Evolutionary conservation across 1,140 invertebrate genomes (phyloP), one percentile per base, ranked within the genome.

Genomic region (Drosophila virilis): DNA sequence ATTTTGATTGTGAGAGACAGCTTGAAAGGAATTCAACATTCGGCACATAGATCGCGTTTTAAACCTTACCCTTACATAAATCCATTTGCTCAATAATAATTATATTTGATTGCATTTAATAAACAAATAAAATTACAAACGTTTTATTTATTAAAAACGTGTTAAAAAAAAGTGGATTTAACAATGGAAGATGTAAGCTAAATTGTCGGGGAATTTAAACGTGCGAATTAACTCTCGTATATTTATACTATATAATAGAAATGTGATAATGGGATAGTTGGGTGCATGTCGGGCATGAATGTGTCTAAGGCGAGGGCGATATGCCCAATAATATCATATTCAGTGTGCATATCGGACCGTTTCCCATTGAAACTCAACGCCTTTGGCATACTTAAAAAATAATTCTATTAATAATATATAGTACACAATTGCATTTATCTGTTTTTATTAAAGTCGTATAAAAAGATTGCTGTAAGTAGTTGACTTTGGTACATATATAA

Each of bases 91-190:
- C 32, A 28, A 48, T 8, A 38, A 52, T 40, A 15, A 64, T 61
- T 74, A 42, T 57, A 46, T 86, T 74, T 78, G 65, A 81, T 86
- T 85, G 40, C 32, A 50, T 65, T 74, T 71, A 38, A 61, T 54
- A 66, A 45, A 43, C 43, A 60, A 76, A 72, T 67, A 38, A 52
- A 76, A 79, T 67, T 61, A 35, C 28, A 1, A 57, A 61, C 68
- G 77, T 54, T 78, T 67, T 79, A 88, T 77, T 67, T 58, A 78
- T 77, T 74, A 76, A 65, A 68, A 45, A 22, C 46, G 57, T 72
- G 22, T 22, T 22, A 22, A 22, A 22, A 22, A 22, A 22, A 22
- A 22, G 22, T 52, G 52, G 61, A 37, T 28, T 28, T 28, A 28
- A 28, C 22, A 57, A 4, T 28, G 17, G 46, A 5, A 28, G 8